A percentile compares a stretch with the other conserved stretches of the same genome.
Evolutionary conservation across 1,140 invertebrate genomes (phyloP).

Genomic region (Pinna nobilis): DNA sequence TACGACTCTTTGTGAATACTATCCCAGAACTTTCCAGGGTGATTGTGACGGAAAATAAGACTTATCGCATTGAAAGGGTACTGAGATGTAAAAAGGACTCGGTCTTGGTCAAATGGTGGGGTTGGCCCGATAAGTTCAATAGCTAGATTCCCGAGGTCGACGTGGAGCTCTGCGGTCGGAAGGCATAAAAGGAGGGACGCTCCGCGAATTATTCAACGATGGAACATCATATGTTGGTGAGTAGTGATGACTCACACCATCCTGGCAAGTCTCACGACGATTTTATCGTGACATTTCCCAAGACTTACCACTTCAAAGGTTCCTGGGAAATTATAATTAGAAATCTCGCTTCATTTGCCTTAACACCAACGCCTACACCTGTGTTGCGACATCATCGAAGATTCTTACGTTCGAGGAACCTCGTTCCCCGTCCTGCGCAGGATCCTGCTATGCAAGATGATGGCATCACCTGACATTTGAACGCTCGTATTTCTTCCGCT

Average conservation of each 20-base stretch:
- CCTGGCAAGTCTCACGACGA: slow-evolving; percentile 12
- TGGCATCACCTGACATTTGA: slow-evolving; percentile 1
- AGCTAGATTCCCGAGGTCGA: neutral
- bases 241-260: slow-evolving; percentile 6
- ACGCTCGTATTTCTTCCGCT: slow-evolving; percentile 18
- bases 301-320: slow-evolving; percentile 18
- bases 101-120: slow-evolving; percentile 20
- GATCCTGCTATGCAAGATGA: neutral
- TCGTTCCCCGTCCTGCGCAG: slow-evolving; percentile 14
- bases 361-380: slow-evolving; percentile 10
- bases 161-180: neutral
- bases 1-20: too few relatives aligned
- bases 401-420: slow-evolving; percentile 7
- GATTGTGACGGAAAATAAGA: neutral
- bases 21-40: slow-evolving; percentile 22
- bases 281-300: slow-evolving; percentile 26
- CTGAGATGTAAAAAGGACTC: neutral
- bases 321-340: slow-evolving; percentile 29
- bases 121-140: slow-evolving; percentile 21
- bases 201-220: neutral
- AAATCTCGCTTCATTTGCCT: slow-evolving; percentile 6
- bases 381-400: slow-evolving; percentile 26
- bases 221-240: slow-evolving; percentile 32
- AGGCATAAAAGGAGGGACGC: slow-evolving; percentile 9
- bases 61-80: slow-evolving; percentile 15